Evolutionary conservation across 2,797 vertebrate genomes (phyloP).

Genomic region (Pipistrellus kuhlii): DNA sequence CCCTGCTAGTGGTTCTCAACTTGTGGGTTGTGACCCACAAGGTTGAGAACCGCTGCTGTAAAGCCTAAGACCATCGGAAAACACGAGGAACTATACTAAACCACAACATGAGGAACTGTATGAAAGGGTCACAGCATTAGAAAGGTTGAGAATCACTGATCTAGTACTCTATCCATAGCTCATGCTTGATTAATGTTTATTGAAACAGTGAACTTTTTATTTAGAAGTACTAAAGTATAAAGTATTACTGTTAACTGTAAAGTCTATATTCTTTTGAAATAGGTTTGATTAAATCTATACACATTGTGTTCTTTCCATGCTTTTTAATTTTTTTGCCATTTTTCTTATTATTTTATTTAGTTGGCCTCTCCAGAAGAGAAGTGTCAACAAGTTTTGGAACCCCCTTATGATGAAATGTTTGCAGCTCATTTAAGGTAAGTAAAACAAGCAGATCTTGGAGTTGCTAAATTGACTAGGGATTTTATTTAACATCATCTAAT

Average conservation of each 20-base stretch:
- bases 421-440: slow-evolving; percentile 94
- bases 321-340: slow-evolving; percentile 50
- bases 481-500: neutral
- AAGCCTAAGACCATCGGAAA: no score
- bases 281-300: neutral
- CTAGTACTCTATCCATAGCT: neutral
- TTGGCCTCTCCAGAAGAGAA: slow-evolving; percentile 94
- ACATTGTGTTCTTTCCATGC: neutral
- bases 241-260: neutral
- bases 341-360: slow-evolving; percentile 83
- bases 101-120: no score
- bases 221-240: neutral
- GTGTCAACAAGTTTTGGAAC: slow-evolving; percentile 97
- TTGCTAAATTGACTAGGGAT: neutral
- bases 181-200: neutral
- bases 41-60: no score
- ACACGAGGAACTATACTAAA: no score
- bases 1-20: no score
- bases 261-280: neutral
- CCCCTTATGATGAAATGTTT: slow-evolving; percentile 97
- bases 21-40: no score
- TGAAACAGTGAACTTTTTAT: neutral
- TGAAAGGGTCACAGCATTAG: no score
- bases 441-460: neutral
- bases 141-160: neutral